Percentiles rank a stretch among this genome's conserved stretches.
phyloP scores from a whole-genome alignment of 2,888 invertebrate species.

The Xanthia icteritia region DNA sequence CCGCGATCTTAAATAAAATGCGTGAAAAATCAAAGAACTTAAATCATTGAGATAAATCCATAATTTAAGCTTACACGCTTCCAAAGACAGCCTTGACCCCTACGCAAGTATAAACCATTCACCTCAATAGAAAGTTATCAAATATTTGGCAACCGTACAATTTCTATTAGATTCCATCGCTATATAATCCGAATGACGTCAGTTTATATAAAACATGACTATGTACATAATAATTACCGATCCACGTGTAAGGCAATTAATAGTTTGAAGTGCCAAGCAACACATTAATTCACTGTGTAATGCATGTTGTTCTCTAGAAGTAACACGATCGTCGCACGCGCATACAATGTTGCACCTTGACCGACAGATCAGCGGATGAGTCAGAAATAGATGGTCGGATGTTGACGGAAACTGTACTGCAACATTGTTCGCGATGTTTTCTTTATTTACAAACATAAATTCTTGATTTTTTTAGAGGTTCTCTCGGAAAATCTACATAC shows the following conservation, averaged over 20 bases:
- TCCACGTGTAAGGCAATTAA: conserved; percentile 56
- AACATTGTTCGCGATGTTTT: conserved; percentile 25
- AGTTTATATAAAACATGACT: conserved; percentile 23
- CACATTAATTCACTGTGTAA: conserved; percentile 12
- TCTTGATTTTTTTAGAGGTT: not conserved
- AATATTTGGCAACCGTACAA: conserved; percentile 42
- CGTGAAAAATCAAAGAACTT: not conserved
- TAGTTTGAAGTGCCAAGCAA: conserved; percentile 26
- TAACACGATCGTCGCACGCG: conserved; percentile 27
- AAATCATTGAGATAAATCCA: not conserved
- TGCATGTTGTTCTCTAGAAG: conserved; percentile 19
- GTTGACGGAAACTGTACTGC: conserved; percentile 38
- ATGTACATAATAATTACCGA: conserved; percentile 19
- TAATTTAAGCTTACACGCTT: not conserved
- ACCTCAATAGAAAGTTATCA: conserved; percentile 29
- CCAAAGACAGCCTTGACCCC: not conserved
- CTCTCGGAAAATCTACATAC: not conserved
- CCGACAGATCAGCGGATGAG: conserved; percentile 48
- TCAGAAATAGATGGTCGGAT: conserved; percentile 42
- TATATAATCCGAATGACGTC: conserved; percentile 14
- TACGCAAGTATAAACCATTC: not conserved
- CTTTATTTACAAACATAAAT: conserved; percentile 1
- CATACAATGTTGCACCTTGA: conserved; percentile 52
- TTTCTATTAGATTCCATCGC: conserved; percentile 7
- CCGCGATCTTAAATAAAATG: not conserved